A percentile compares a stretch with the other conserved stretches of the same genome.
Conservation (phyloP, 2,113 vertebrate genomes). For the Paramisgurnus dabryanus region DNA sequence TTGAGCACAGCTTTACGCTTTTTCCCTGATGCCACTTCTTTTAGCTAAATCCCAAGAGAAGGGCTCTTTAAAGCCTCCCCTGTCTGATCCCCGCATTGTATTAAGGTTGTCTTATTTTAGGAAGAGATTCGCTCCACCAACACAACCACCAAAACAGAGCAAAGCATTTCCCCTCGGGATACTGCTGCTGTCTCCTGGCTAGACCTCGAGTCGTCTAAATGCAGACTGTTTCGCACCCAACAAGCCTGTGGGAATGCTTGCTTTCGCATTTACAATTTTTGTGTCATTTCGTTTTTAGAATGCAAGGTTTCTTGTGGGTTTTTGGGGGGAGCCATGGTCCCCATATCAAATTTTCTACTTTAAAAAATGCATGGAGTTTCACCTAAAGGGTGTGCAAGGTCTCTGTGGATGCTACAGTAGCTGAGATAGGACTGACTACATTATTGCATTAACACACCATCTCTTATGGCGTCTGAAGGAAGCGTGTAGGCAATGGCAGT, state of each 20-base stretch:
- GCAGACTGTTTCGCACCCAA: background rate
- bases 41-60: constrained; percentile 27
- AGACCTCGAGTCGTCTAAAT: constrained; percentile 11
- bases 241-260: background rate
- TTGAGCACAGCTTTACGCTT: background rate
- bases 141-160: background rate
- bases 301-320: background rate
- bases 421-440: constrained; percentile 27
- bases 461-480: constrained; percentile 25
- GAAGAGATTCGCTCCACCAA: background rate
- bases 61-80: constrained; percentile 27
- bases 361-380: constrained; percentile 8
- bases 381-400: background rate
- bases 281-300: constrained; percentile 26
- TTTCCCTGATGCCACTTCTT: constrained; percentile 32
- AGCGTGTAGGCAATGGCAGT: background rate
- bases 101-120: constrained; percentile 27
- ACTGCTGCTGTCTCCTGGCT: constrained; percentile 5
- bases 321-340: background rate
- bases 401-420: background rate
- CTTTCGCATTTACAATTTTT: background rate
- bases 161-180: constrained; percentile 7
- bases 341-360: background rate
- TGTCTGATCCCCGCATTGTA: constrained; percentile 14
- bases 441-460: constrained; percentile 44